Percentiles rank a stretch among this genome's conserved stretches.
These are phyloP conservation scores for Cheiracanthium punctorium DNA, from an alignment of 2,888 invertebrate genomes.

Conservation along the genomic window DNA sequence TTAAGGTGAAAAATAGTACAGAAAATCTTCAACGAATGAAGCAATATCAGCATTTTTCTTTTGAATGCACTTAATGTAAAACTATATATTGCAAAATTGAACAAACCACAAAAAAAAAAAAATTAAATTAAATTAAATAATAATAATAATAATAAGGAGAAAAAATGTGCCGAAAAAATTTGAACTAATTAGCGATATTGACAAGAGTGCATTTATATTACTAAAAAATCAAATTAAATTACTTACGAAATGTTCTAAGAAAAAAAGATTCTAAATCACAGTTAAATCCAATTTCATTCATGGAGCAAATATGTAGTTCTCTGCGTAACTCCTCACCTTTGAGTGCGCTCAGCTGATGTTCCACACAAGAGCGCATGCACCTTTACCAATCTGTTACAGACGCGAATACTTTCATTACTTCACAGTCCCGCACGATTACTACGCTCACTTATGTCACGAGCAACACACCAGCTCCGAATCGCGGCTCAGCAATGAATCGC, in stretches of 20 bases:
- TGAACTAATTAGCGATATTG: too few relatives aligned
- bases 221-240: too few relatives aligned
- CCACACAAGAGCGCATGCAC: not conserved
- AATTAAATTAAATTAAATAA: too few relatives aligned
- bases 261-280: not conserved
- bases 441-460: conserved; percentile 9
- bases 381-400: not conserved
- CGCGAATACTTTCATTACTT: not conserved
- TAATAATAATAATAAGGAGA: too few relatives aligned
- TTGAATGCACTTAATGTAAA: too few relatives aligned
- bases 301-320: not conserved
- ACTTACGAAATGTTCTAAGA: conserved; percentile 35
- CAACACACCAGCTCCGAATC: conserved; percentile 17
- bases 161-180: too few relatives aligned
- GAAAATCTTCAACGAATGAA: too few relatives aligned
- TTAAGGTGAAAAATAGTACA: too few relatives aligned
- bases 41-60: too few relatives aligned
- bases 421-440: conserved; percentile 1
- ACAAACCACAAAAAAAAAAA: too few relatives aligned
- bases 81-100: too few relatives aligned
- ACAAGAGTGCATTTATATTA: too few relatives aligned
- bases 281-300: conserved; percentile 5
- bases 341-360: not conserved
- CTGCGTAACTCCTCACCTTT: not conserved
- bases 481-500: conserved; percentile 13